phyloP scores from a whole-genome alignment of 2,797 vertebrate species.

The Sebastes hopkinsi region DNA sequence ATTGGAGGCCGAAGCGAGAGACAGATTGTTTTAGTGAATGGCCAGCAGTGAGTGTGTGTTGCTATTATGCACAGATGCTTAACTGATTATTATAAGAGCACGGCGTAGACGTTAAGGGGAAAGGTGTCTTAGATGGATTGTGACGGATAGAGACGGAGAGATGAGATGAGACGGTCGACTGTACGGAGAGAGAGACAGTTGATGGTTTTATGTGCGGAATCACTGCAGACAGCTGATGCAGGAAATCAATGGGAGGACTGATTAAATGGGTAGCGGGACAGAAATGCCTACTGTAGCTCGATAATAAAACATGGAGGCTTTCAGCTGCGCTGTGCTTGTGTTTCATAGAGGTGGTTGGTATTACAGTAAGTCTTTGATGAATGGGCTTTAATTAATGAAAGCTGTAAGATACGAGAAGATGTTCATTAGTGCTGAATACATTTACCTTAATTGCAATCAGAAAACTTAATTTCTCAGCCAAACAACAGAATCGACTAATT shows the following conservation, averaged over 20 bases:
- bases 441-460: neutral
- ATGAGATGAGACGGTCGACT: conserved; percentile 17
- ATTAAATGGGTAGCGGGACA: conserved; percentile 68
- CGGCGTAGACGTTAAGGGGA: conserved; percentile 2
- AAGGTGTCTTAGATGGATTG: conserved; percentile 39
- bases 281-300: conserved; percentile 54
- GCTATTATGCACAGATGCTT: conserved; percentile 20
- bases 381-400: conserved; percentile 5
- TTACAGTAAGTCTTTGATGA: conserved; percentile 5
- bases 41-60: conserved; percentile 20
- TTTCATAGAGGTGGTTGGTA: neutral
- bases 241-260: conserved; percentile 67
- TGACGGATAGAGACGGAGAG: conserved; percentile 20
- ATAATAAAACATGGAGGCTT: conserved; percentile 34
- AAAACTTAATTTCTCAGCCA: neutral
- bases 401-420: neutral
- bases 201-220: conserved; percentile 63
- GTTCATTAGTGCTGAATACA: neutral
- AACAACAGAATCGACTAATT: neutral
- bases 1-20: conserved; percentile 33
- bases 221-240: conserved; percentile 49
- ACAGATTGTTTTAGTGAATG: conserved; percentile 40
- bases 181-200: conserved; percentile 30
- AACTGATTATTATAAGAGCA: conserved; percentile 46
- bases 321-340: neutral